phyloP scores from a whole-genome alignment of 2,113 vertebrate species.

The Microtus montanus region DNA sequence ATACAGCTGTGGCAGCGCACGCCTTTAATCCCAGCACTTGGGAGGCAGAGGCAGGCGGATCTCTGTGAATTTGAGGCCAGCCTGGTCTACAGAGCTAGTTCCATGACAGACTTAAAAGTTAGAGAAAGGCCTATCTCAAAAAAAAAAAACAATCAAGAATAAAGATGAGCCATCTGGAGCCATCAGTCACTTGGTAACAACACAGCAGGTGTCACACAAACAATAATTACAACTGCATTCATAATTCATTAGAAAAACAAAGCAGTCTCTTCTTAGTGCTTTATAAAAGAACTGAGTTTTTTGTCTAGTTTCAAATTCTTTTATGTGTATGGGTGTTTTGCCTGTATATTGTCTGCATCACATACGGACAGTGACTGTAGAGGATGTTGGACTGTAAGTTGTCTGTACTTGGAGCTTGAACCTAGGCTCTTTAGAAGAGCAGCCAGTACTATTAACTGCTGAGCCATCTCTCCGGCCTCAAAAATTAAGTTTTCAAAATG shows the following conservation, averaged over 20 bases:
- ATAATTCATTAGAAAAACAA: slow-evolving; percentile 4
- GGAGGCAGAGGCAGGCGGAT: too few relatives aligned
- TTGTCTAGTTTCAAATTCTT: background rate
- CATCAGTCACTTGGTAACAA: background rate
- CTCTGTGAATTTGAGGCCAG: too few relatives aligned
- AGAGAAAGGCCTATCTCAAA: too few relatives aligned
- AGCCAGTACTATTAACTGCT: background rate
- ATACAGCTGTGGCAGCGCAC: too few relatives aligned
- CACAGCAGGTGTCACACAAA: background rate
- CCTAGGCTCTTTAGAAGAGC: background rate
- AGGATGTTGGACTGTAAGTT: too few relatives aligned
- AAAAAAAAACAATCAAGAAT: too few relatives aligned
- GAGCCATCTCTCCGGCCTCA: background rate
- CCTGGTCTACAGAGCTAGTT: too few relatives aligned
- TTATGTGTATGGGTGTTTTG: background rate
- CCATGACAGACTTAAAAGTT: too few relatives aligned
- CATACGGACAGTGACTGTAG: background rate
- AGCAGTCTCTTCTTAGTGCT: background rate
- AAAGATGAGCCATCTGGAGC: background rate
- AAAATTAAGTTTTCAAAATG: background rate
- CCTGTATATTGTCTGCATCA: background rate
- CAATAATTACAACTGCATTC: background rate
- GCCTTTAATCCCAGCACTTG: too few relatives aligned
- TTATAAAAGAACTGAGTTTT: background rate
- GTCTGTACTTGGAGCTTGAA: background rate